Evolutionary conservation across 2,113 vertebrate genomes (phyloP).

Genomic region (Alethe diademata): DNA sequence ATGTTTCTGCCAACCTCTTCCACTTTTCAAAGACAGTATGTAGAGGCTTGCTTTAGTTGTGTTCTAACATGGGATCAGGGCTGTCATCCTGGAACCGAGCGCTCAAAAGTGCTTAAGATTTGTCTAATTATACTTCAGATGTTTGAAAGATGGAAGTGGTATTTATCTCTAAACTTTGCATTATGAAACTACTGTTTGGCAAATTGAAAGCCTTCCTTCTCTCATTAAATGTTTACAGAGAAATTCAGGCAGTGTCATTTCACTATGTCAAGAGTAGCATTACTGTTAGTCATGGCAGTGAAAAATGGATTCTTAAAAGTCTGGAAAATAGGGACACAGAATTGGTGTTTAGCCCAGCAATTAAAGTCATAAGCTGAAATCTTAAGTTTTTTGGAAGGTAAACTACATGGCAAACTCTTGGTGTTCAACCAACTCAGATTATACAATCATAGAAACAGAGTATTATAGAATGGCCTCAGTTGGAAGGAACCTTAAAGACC

Average conservation of each 20-base stretch:
- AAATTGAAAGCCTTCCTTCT: background rate
- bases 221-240: background rate
- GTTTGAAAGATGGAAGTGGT: conserved; percentile 62
- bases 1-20: conserved; percentile 23
- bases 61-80: background rate
- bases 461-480: background rate
- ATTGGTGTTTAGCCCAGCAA: background rate
- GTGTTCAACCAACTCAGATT: background rate
- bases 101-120: conserved; percentile 60
- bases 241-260: background rate
- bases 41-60: background rate
- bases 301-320: background rate
- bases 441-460: background rate
- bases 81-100: background rate
- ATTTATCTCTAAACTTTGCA: conserved; percentile 43
- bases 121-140: conserved; percentile 51
- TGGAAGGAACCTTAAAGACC: background rate
- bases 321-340: background rate
- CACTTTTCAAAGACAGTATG: background rate
- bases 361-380: background rate
- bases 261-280: background rate
- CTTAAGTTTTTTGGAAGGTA: background rate
- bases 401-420: background rate
- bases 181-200: conserved; percentile 44
- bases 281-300: background rate